Evolutionary conservation across 1,140 invertebrate species (phyloP).

Genomic region (Drosophila malerkotliana): DNA sequence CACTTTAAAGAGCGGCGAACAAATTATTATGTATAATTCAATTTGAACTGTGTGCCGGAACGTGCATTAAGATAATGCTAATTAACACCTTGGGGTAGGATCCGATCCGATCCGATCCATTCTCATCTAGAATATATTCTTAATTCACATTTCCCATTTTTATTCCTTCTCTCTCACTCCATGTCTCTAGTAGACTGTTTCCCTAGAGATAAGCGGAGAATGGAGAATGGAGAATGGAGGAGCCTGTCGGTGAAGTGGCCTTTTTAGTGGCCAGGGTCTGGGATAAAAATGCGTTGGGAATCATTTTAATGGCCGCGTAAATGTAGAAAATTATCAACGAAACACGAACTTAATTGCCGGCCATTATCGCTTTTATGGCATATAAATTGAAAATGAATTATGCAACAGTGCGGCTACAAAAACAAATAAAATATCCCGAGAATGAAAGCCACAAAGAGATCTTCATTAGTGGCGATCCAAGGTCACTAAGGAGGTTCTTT

Average conservation of each 20-base stretch:
- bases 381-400: constrained; percentile 81
- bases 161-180: constrained; percentile 25
- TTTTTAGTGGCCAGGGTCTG: constrained; percentile 41
- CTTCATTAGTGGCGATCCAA: constrained; percentile 66
- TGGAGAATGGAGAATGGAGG: constrained; percentile 20
- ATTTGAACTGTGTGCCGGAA: constrained; percentile 81
- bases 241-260: constrained; percentile 35
- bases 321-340: constrained; percentile 81
- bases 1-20: constrained; percentile 77
- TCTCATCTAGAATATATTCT: constrained; percentile 6
- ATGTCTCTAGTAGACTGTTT: constrained; percentile 39
- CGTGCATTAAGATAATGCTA: constrained; percentile 81
- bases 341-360: constrained; percentile 80
- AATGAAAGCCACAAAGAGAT: constrained; percentile 16
- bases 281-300: constrained; percentile 68
- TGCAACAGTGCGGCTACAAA: constrained; percentile 48
- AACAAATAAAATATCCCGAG: constrained; percentile 1
- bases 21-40: constrained; percentile 83
- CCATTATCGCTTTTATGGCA: constrained; percentile 77
- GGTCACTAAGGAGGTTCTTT: constrained; percentile 24
- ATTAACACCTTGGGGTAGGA: constrained; percentile 69
- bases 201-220: constrained; percentile 35
- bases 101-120: not conserved
- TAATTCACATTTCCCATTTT: constrained; percentile 5
- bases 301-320: constrained; percentile 79